A percentile compares a stretch with the other conserved stretches of the same genome.
phyloP scores from a whole-genome alignment of 64 coral and sea anemone species.

The Pocillopora verrucosa region DNA sequence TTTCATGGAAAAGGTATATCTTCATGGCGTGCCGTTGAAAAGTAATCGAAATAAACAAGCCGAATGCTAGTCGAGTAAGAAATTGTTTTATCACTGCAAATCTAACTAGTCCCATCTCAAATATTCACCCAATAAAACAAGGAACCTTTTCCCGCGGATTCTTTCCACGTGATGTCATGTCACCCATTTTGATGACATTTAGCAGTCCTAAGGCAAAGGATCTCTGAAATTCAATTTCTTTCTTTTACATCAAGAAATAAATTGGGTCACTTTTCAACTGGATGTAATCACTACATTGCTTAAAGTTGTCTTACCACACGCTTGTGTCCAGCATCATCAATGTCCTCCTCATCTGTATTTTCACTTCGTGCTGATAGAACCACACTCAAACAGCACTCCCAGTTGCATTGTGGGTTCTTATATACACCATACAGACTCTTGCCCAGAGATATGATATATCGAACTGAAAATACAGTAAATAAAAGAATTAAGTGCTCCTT shows the following conservation, averaged over 20 bases:
- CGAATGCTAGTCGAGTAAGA: too few species aligned
- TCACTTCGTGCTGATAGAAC: conserved; percentile 25
- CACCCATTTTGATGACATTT: too few species aligned
- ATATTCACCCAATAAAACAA: too few species aligned
- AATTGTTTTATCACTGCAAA: too few species aligned
- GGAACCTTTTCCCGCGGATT: too few species aligned
- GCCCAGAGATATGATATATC: conserved; percentile 32
- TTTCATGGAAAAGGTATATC: too few species aligned
- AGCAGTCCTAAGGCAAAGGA: too few species aligned
- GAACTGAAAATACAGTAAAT: not conserved
- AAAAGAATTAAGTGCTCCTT: not conserved
- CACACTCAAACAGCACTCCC: conserved; percentile 51
- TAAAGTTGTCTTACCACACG: not conserved
- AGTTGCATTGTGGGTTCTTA: conserved; percentile 55
- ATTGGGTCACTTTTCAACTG: too few species aligned
- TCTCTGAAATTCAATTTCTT: not conserved
- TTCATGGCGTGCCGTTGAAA: too few species aligned
- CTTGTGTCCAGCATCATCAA: not conserved
- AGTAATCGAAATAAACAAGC: not conserved
- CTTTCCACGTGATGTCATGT: too few species aligned
- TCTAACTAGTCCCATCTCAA: too few species aligned
- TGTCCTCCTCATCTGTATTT: not conserved
- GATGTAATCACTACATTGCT: not conserved
- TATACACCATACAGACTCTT: conserved; percentile 6
- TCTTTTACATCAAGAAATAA: not conserved